A percentile compares a stretch with the other conserved stretches of the same genome.
Conservation (phyloP, 2,113 vertebrate species). For the Oenanthe oenanthe region DNA sequence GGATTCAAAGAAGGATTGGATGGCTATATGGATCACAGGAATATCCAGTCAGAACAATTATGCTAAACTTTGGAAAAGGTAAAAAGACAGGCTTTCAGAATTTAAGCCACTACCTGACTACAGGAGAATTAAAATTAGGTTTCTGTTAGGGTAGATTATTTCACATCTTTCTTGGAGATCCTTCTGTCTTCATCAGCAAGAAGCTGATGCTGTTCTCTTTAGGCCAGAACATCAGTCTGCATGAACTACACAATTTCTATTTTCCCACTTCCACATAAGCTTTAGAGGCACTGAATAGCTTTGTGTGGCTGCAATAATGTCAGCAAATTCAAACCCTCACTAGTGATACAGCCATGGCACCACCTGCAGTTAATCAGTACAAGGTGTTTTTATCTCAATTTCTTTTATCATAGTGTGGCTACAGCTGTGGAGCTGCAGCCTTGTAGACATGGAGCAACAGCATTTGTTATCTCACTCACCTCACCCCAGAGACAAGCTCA, state of each 20-base stretch:
- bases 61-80: conserved; percentile 12
- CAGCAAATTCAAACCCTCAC: neutral
- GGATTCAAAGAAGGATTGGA: conserved; percentile 38
- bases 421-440: neutral
- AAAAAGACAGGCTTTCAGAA: neutral
- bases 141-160: neutral
- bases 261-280: neutral
- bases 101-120: neutral
- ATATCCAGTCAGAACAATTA: conserved; percentile 36
- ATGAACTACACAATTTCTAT: neutral
- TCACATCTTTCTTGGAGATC: neutral
- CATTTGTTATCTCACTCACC: neutral
- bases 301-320: neutral
- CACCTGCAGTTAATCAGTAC: neutral
- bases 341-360: neutral
- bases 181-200: neutral
- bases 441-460: neutral
- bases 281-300: neutral
- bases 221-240: neutral
- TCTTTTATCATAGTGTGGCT: neutral
- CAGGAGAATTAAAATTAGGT: neutral
- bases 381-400: neutral
- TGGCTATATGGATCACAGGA: neutral
- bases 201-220: neutral
- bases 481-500: neutral